Evolutionary conservation across 2,888 invertebrate genomes (phyloP), one percentile per base, ranked within the genome.

Genomic region (Troilus luridus): DNA sequence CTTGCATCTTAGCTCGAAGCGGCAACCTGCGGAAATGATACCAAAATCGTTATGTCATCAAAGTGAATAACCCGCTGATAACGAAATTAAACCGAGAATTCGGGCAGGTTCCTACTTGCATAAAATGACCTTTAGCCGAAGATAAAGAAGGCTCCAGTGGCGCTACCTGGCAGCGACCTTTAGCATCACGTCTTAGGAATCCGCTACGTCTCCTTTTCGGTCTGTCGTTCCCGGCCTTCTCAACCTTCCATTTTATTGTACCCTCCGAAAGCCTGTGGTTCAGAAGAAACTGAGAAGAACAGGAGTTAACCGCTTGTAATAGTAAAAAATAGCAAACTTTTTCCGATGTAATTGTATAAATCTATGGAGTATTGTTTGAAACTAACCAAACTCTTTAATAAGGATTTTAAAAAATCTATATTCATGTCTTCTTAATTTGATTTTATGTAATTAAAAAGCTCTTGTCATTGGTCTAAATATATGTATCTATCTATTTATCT

Each of bases 201-300:
- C 64, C 64, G 64, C n/a, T 64, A 64, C 64, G 64, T 64, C 64
- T 64, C 64, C 64, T 64, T 64, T 64, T 64, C 64, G n/a, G n/a
- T 64, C 64, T 64, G 64, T 11, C n/a, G 64, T 9, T 24, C n/a
- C 64, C n/a, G n/a, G n/a, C n/a, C 10, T 64, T 64, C 64, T 64
- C 62, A 64, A 24, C 64, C 64, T 64, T 64, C n/a, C 64, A 64
- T n/a, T 64, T 64, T 64, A 64, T 64, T 11, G 10, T 11, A n/a
- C 64, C 24, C n/a, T 64, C 11, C n/a, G 9, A 62, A 64, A 64
- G n/a, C 64, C 64, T 64, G 64, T 64, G 21, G 64, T n/a, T 21
- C n/a, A 12, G n/a, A 11, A n/a, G 64, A 64, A 64, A 21, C 9
- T n/a, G n/a, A 64, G n/a, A n/a, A n/a, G n/a, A n/a, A n/a, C n/a